Conservation (phyloP, 2,797 vertebrate species). For the Leptoclinus maculatus region DNA sequence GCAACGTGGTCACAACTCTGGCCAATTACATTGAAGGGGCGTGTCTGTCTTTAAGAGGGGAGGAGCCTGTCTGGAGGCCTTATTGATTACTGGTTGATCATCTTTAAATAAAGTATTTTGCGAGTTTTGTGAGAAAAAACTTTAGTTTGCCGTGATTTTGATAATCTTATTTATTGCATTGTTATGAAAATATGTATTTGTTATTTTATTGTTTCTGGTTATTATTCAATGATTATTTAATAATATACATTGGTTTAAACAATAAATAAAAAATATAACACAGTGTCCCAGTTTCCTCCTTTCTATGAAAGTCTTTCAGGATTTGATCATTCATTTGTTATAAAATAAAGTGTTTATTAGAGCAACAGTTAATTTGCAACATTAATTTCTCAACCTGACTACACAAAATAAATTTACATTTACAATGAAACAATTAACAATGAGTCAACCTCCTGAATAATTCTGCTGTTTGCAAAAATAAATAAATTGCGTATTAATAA, state of each 20-base stretch:
- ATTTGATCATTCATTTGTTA: background rate
- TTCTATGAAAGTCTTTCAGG: background rate
- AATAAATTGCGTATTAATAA: background rate
- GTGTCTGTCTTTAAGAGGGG: conserved; percentile 69
- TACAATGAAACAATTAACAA: no score
- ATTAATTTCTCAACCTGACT: background rate
- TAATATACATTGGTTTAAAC: background rate
- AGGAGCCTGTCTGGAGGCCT: conserved; percentile 79
- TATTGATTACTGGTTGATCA: conserved; percentile 55
- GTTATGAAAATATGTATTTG: background rate
- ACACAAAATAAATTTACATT: background rate
- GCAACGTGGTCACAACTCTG: conserved; percentile 36
- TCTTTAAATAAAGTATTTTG: no score
- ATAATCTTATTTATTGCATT: background rate
- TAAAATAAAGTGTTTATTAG: conserved; percentile 8
- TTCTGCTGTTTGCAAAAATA: background rate
- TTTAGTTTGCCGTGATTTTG: background rate
- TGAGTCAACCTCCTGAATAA: background rate
- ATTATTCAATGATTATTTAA: background rate
- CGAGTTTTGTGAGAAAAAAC: background rate
- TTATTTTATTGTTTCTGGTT: background rate
- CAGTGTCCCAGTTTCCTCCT: background rate
- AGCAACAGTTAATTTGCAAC: background rate
- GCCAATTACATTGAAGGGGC: conserved; percentile 70
- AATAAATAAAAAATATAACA: background rate